Base-by-base conservation (phyloP, 2,888 invertebrate species). In the Noctua janthe region DNA sequence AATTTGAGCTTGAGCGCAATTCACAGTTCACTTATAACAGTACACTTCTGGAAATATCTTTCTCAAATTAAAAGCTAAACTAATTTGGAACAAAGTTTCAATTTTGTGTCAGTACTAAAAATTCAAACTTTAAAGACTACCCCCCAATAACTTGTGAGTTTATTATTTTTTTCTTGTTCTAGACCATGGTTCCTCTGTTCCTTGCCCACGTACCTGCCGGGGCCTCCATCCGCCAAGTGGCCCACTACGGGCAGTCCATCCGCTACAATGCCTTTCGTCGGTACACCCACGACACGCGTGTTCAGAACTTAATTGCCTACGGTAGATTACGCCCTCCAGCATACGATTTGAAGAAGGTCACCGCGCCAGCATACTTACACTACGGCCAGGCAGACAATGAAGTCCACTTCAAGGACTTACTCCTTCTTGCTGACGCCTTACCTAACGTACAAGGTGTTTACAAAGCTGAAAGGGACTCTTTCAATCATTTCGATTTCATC, bases 171-270 rank as follows among this genome's bases (percentile, higher is more conserved):
- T 10, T 17, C 23, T 71, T 59, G 51, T 89, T 89, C 1, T 91
- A 95, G 95, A 94, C 93, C 0, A 92, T 94, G 92, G 10, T 94
- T 23, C 95, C 95, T 0, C 79, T 94, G 0, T 89, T 94, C 59
- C 51, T 93, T 13, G 93, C 92, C 0, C 95, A 95, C 79, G 84
- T 92, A 0, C 95, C 95, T 0, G 94, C 94, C 0, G 95, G 95
- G 0, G 88, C 93, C 0, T 93, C 95, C 0, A 73, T 94, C 64
- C 92, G 94, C 6, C 95, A 95, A 84, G 64, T 94, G 1, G 82
- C 92, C 0, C 95, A 95, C 84, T 95, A 91, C 89, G 94, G 92
- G 1, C 95, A 95, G 72, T 82, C 85, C 54, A 93, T 94, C 83
- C 90, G 89, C 20, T 88, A 80, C 76, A 78, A 90, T 0, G 76